These are phyloP conservation scores for Propithecus perrieri DNA, from an alignment of 2,797 vertebrate species.

Conservation along the genomic window DNA sequence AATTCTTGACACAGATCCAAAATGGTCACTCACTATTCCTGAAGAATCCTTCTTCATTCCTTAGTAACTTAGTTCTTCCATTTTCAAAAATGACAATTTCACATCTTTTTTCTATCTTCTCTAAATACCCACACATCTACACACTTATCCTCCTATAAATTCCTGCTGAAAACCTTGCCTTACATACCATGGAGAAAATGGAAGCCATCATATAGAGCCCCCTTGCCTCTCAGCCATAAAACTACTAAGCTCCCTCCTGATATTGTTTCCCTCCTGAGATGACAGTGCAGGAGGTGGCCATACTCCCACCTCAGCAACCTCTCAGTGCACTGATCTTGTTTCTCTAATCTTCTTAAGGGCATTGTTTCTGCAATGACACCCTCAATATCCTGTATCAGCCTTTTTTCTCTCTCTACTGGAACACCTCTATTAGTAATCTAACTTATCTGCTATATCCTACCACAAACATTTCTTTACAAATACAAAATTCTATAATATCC, in stretches of 20 bases:
- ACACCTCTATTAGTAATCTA: not conserved
- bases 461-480: not conserved
- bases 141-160: not conserved
- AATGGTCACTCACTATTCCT: not conserved
- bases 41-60: not conserved
- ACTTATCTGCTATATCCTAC: not conserved
- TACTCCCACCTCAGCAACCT: no score
- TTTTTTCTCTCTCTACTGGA: not conserved
- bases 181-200: not conserved
- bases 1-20: not conserved
- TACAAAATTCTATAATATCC: not conserved
- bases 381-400: not conserved
- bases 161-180: not conserved
- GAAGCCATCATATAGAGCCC: fast-evolving
- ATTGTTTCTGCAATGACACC: not conserved
- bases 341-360: not conserved
- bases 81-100: not conserved
- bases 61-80: not conserved
- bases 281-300: not conserved
- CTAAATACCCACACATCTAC: fast-evolving
- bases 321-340: fast-evolving
- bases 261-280: not conserved
- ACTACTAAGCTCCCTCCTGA: not conserved
- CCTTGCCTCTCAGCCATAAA: not conserved
- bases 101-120: not conserved